Evolutionary conservation across 2,888 invertebrate species (phyloP), one percentile per base, ranked within the genome.

Genomic region (Scaptomyza polygonia): DNA sequence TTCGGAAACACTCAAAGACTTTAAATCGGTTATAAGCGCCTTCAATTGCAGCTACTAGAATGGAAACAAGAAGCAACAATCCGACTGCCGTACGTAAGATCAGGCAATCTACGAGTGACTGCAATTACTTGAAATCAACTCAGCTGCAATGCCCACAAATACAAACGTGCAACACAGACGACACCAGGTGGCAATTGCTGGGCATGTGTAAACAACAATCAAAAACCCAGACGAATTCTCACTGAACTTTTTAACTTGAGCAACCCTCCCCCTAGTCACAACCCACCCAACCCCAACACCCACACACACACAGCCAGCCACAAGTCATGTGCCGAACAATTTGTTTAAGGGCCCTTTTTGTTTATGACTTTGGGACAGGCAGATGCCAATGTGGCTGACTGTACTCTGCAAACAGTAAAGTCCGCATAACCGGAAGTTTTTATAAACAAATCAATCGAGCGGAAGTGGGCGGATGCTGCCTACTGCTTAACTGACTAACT

Each of bases 371-470:
- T 53, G 9, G 27, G 53, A 42, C 40, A 16, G 30, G 53, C 69
- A 47, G 16, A 42, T 54, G 58, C 67, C 51, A 61, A 51, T 43
- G 40, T 39, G 58, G 40, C 53, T 64, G 65, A 34, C 48, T 64
- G 53, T 42, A 64, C 47, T 21, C 5, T 25, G 25, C 25, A 25
- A 12, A 45, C 36, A 58, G 59, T 49, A 34, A 8, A 18, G 67
- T 58, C 67, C 49, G 52, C 74, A 57, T 16, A 72, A 69, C 82
- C 84, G 84, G 84, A 84, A 84, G 86, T 82, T 75, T 75, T 75
- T 68, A 70, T 84, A 84, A 84, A 84, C 84, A 84, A 82, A 87
- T 79, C 83, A 85, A 87, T 85, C 73, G 65, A 75, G 68, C 82
- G 82, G 87, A 82, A 84, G 82, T 77, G 71, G 71, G 77, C 67